Evolutionary conservation across 2,113 vertebrate genomes (phyloP), one percentile per base, ranked within the genome.

Genomic region (Pseudorhombus dupliciocellatus): DNA sequence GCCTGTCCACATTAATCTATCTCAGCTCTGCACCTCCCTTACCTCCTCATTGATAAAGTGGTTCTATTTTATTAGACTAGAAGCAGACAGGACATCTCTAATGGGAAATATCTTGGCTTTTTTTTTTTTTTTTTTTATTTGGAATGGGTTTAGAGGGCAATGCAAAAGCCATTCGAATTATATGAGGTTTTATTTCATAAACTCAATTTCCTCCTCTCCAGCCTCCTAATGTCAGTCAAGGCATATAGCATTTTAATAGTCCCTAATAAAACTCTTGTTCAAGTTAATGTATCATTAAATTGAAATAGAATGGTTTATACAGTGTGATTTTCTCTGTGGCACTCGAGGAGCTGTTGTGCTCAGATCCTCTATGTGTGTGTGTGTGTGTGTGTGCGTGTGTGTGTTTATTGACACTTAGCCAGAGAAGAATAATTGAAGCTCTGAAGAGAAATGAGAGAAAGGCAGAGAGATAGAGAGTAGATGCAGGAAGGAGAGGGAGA

Each of bases 1-100:
- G 89, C 92, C 94, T 95, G 95, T 96, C 95, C 92, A 91, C 92
- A 89, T 84, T 92, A 94, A 95, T 97, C 94, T 92, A 95, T 95
- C 94, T 94, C 93, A 94, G 93, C 92, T 90, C 86, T 75, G 85
- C 91, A 88, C 94, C 91, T 74, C 85, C 88, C 89, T 93, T 89
- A 86, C 89, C 80, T 88, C 88, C 81, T 90, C 95, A 95, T 94
- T 95, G 95, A 96, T 95, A 93, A 95, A 95, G 90, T 80, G 72
- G 87, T 80, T 85, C 88, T 90, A 82, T 91, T 94, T 92, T 91
- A 93, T 94, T 93, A 93, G 93, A 93, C 91, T 92, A 87, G 91
- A 90, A 93, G 90, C 91, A 87, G 88, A 89, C 87, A 90, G 89
- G 89, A 89, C 90, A 80, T 77, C 73, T 86, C 93, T 93, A 90